Percentiles rank a stretch among this genome's conserved stretches.
phyloP scores from a whole-genome alignment of 2,888 invertebrate genomes.

The Dasypogon diadema region DNA sequence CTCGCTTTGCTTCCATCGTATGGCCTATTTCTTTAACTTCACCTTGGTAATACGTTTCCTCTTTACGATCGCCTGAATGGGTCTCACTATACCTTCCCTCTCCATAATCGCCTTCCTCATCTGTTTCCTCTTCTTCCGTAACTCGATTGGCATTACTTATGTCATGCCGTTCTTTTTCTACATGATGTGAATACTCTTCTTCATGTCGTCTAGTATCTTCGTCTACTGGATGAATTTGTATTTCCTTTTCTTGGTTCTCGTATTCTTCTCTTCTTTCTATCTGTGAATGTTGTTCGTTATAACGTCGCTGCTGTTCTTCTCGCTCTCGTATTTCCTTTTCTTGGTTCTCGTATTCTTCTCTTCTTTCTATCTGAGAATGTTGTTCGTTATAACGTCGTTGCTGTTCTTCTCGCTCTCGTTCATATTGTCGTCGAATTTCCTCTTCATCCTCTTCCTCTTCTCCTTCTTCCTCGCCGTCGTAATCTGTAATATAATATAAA shows the following conservation, averaged over 20 bases:
- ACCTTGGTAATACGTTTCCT: neutral
- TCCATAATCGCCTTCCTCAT: conserved; percentile 40
- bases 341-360: conserved; percentile 60
- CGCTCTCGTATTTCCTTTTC: conserved; percentile 50
- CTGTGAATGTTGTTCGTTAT: conserved; percentile 9
- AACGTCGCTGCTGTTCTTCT: conserved; percentile 25
- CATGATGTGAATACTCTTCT: neutral
- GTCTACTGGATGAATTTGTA: neutral
- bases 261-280: conserved; percentile 57
- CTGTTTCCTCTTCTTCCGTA: conserved; percentile 20
- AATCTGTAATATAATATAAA: conserved; percentile 9
- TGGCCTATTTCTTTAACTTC: neutral
- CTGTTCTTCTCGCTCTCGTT: conserved; percentile 35
- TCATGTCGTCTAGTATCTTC: conserved; percentile 33
- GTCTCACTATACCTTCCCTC: neutral
- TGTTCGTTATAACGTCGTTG: conserved; percentile 10
- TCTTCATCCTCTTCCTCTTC: conserved; percentile 35
- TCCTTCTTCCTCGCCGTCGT: conserved; percentile 29
- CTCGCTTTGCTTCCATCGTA: conserved; percentile 15
- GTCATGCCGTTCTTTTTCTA: neutral
- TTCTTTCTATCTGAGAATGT: neutral
- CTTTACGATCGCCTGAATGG: neutral
- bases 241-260: conserved; percentile 58
- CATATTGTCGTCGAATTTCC: conserved; percentile 9
- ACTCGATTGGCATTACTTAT: neutral